These are phyloP conservation scores for Aromia moschata DNA, from an alignment of 2,888 invertebrate genomes.

Conservation along the genomic window DNA sequence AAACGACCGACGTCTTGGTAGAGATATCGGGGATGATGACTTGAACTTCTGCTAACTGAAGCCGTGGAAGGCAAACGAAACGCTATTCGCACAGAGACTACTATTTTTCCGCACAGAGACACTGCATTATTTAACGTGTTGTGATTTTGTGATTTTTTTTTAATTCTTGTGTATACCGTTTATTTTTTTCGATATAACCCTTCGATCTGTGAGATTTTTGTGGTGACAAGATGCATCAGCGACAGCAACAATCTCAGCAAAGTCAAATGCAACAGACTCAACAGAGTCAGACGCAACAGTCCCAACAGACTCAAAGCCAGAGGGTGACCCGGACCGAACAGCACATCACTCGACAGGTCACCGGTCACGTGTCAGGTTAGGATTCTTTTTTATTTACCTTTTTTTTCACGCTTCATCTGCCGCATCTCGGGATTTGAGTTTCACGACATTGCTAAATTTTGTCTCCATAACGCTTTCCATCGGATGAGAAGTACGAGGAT, in stretches of 20 bases:
- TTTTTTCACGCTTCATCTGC: conserved; percentile 26
- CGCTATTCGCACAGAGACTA: conserved; percentile 50
- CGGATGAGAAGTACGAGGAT: neutral
- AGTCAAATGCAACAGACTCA: conserved; percentile 62
- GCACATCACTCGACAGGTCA: conserved; percentile 81
- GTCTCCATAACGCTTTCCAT: conserved; percentile 4
- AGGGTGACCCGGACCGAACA: conserved; percentile 78
- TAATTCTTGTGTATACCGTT: no score
- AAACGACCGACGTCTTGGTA: conserved; percentile 94
- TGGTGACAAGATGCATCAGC: conserved; percentile 78
- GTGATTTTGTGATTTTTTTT: conserved; percentile 57
- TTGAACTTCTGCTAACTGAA: conserved; percentile 75
- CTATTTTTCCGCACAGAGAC: conserved; percentile 44
- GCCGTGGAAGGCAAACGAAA: conserved; percentile 64
- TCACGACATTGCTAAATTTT: neutral
- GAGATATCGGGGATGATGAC: conserved; percentile 78
- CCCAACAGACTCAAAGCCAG: conserved; percentile 64
- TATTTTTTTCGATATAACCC: conserved; percentile 47
- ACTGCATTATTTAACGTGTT: conserved; percentile 50
- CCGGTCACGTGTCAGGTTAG: conserved; percentile 75
- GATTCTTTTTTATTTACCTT: conserved; percentile 40
- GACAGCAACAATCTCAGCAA: conserved; percentile 67
- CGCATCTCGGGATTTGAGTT: conserved; percentile 11
- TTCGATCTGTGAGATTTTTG: conserved; percentile 55
- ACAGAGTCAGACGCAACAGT: conserved; percentile 64